A percentile compares a stretch with the other conserved stretches of the same genome.
These are phyloP conservation scores for Danionella dracula DNA, from an alignment of 2,797 vertebrate species.

Conservation along the genomic window DNA sequence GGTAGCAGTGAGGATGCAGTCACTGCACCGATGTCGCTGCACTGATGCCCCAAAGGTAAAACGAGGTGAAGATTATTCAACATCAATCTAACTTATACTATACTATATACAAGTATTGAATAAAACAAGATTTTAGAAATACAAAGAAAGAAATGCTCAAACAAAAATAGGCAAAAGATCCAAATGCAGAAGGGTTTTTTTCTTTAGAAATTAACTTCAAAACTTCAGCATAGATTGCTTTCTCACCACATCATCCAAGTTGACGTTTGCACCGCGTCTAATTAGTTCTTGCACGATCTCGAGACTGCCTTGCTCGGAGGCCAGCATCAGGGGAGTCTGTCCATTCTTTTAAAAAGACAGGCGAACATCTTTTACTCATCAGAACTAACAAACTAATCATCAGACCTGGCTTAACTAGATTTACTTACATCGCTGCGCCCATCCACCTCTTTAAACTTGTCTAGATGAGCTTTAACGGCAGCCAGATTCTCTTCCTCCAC, in stretches of 20 bases:
- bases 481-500: conserved; percentile 94
- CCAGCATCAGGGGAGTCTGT: conserved; percentile 93
- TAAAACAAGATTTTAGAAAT: no score
- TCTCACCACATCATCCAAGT: conserved; percentile 90
- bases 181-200: background rate
- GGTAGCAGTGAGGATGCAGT: conserved; percentile 35
- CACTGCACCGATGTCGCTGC: background rate
- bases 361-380: no score
- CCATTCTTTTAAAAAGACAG: conserved; percentile 75
- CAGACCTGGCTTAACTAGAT: no score
- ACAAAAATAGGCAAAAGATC: no score
- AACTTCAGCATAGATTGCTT: background rate
- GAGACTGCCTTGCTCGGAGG: conserved; percentile 90
- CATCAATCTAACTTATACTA: no score
- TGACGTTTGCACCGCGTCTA: conserved; percentile 88
- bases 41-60: background rate
- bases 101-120: no score
- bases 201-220: background rate
- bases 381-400: no score
- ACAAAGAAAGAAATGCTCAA: no score
- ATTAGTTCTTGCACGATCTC: conserved; percentile 93
- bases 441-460: conserved; percentile 95
- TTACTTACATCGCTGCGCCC: conserved; percentile 87
- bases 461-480: conserved; percentile 83
- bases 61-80: no score